Evolutionary conservation across 1,140 invertebrate genomes (phyloP).

Genomic region (Euura saliciscinereae): DNA sequence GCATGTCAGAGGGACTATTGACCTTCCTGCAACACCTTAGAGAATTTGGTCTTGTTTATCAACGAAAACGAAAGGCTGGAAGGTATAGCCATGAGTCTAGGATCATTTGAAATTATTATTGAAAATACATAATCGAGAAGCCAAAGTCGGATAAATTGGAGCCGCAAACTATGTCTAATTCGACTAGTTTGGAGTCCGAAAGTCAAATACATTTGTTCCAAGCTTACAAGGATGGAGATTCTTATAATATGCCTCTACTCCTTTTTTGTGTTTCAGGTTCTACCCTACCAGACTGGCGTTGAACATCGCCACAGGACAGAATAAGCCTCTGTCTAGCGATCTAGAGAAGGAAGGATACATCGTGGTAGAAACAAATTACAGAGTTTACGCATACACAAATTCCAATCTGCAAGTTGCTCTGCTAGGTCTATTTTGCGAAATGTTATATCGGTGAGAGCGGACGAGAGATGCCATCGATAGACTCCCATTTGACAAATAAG

Average conservation of each 20-base stretch:
- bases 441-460: constrained; percentile 77
- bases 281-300: constrained; percentile 93
- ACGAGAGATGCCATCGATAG: background rate
- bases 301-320: constrained; percentile 80
- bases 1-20: constrained; percentile 86
- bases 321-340: constrained; percentile 59
- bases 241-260: no score
- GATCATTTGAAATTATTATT: constrained; percentile 12
- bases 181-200: no score
- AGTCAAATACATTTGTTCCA: no score
- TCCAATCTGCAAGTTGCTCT: constrained; percentile 92
- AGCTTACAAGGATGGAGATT: no score
- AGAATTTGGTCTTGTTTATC: constrained; percentile 97
- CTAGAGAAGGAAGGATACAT: constrained; percentile 79
- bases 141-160: background rate
- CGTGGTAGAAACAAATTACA: constrained; percentile 96
- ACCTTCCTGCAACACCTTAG: constrained; percentile 93
- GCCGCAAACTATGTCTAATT: no score
- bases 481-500: constrained; percentile 1
- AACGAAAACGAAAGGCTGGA: constrained; percentile 74
- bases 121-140: background rate
- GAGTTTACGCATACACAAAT: constrained; percentile 95
- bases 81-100: constrained; percentile 34
- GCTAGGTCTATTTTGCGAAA: constrained; percentile 89
- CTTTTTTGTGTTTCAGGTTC: constrained; percentile 63